Percentiles rank a stretch among this genome's conserved stretches.
These are phyloP conservation scores for Bergia sp. DNA, from an alignment of 92 coral and sea anemone genomes.

Conservation along the genomic window DNA sequence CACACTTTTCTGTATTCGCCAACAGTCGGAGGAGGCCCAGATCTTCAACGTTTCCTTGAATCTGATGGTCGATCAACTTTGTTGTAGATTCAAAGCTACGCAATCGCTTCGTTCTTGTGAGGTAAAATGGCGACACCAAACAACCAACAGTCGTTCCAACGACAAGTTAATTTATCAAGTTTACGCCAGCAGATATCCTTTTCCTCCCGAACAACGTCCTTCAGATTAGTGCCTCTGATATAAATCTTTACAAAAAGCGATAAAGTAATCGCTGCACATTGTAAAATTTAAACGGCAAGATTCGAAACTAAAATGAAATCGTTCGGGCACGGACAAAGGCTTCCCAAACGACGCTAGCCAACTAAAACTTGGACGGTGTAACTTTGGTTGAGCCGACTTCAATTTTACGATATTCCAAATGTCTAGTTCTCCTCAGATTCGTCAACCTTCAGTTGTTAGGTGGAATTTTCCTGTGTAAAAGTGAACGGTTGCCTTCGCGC, in stretches of 20 bases:
- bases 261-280: constrained; percentile 2
- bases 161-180: background rate
- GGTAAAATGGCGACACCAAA: constrained; percentile 97
- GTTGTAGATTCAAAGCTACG: constrained; percentile 27
- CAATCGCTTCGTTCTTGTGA: constrained; percentile 57
- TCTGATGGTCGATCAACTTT: background rate
- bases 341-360: constrained; percentile 29
- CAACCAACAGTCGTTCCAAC: constrained; percentile 53
- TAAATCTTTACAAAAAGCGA: background rate
- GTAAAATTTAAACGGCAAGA: constrained; percentile 27
- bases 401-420: background rate
- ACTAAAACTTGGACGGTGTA: background rate
- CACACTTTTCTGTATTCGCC: constrained; percentile 7
- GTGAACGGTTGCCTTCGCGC: background rate
- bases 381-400: background rate
- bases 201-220: constrained; percentile 1
- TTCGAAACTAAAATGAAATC: constrained; percentile 19
- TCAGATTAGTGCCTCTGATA: background rate
- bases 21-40: constrained; percentile 17
- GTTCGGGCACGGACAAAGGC: constrained; percentile 28
- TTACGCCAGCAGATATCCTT: constrained; percentile 12
- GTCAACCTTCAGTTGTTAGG: constrained; percentile 8
- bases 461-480: background rate
- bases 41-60: constrained; percentile 28
- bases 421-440: constrained; percentile 10